Evolutionary conservation across 2,113 vertebrate species (phyloP), one percentile per base, ranked within the genome.

Genomic region (Salvelinus sp.): DNA sequence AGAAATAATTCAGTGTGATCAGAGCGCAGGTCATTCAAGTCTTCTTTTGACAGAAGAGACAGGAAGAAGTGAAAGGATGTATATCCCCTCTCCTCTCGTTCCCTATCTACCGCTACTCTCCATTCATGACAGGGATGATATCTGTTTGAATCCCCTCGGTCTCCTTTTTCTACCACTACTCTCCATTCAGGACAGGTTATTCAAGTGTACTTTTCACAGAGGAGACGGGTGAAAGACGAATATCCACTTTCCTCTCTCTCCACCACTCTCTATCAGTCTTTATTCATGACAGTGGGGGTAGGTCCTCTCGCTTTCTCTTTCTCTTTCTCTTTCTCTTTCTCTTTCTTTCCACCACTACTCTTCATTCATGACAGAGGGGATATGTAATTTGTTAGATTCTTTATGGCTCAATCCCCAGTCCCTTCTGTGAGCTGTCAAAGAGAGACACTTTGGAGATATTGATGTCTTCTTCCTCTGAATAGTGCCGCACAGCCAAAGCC

Each of bases 1-100:
- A 87, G 77, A 82, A 88, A 88, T 88, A 85, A 85, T 85, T 84
- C 72, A 88, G 82, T 14, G 20, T 3, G 73, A 83, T 83, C 77
- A 68, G 73, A 78, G 75, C 70, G 73, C 75, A 48, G 76, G 81
- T 85, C 67, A 48, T 79, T 82, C 80, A 72, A 38, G 76, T 76
- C 67, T 58, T 78, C 79, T 20, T 74, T 18, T 78, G 77, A 82
- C 68, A 33, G 73, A 76, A 70, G 75, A 80, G 28, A 14, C 2
- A 48, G 65, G 47, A 62, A 71, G 44, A 30, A 70, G 18, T 48
- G 50, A 76, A 20, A 44, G 14, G 20, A 85, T 30, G 28, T 76
- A 75, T 12, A 54, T 18, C 50, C 38, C 70, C 66, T 44, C 57
- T 58, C 27, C 69, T 16, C 14, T 54, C 48, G 7, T 54, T 54